A percentile compares a stretch with the other conserved stretches of the same genome.
These are phyloP conservation scores for Osmerus mordax DNA, from an alignment of 2,113 vertebrate species.

Conservation along the genomic window DNA sequence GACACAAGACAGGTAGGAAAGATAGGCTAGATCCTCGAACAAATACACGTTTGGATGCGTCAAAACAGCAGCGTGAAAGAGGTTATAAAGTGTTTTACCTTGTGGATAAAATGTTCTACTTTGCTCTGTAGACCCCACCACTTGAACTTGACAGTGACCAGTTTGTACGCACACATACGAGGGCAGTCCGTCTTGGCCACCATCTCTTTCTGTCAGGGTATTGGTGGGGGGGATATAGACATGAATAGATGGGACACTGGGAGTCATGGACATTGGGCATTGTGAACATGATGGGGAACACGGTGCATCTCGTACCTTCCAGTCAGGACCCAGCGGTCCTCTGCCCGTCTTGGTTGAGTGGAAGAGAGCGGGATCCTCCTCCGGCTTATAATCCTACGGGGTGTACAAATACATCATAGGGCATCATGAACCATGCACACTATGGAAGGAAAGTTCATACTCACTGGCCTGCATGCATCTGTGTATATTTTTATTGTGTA, in stretches of 20 bases:
- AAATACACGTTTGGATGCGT: neutral
- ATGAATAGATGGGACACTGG: neutral
- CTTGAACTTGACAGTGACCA: slow-evolving; percentile 97
- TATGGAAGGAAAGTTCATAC: too few species aligned
- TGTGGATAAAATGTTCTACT: slow-evolving; percentile 95
- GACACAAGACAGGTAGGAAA: neutral
- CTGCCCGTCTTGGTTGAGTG: slow-evolving; percentile 88
- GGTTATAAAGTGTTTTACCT: slow-evolving; percentile 64
- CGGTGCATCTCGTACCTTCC: slow-evolving; percentile 81
- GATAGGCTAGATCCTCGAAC: neutral
- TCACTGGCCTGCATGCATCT: too few species aligned
- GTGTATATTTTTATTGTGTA: too few species aligned
- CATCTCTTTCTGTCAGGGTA: slow-evolving; percentile 79
- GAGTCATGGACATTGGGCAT: too few species aligned
- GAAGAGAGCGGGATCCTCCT: slow-evolving; percentile 88
- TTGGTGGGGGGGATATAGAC: neutral
- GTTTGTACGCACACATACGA: slow-evolving; percentile 96
- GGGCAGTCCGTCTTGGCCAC: slow-evolving; percentile 79
- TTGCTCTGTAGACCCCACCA: slow-evolving; percentile 98
- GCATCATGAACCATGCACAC: neutral
- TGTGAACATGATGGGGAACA: too few species aligned
- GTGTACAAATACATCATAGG: neutral
- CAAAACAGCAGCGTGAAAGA: neutral
- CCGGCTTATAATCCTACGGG: slow-evolving; percentile 67
- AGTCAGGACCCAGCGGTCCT: slow-evolving; percentile 87